Evolutionary conservation across 2,113 vertebrate species (phyloP), one percentile per base, ranked within the genome.

Genomic region (Scatophagus argus): DNA sequence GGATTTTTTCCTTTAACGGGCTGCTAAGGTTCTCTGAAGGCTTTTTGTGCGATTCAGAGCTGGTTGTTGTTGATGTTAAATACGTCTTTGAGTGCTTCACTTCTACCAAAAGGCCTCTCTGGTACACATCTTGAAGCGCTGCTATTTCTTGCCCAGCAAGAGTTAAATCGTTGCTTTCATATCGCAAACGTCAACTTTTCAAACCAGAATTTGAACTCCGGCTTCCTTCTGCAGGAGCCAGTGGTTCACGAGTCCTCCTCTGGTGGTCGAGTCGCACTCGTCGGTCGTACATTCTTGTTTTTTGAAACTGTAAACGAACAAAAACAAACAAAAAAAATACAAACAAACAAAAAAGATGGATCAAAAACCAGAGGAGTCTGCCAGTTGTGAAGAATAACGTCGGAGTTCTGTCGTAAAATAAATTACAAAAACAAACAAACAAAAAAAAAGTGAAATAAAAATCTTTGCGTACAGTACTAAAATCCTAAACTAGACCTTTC

Each of bases 361-460:
- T 88, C 21, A 90, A 91, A 85, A 87, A 93, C 87, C 85, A 87
- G 90, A 93, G 85, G 81, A 93, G 91, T 87, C 86, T 43, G 87
- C 66, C 82, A 73, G 91, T 77, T 86, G 79, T 88, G 88, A 91
- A 93, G 70, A 94, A 94, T 56, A 93, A 94, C 90, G 85, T 93
- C 80, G 93, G 88, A 94, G 92, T 93, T 95, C 92, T 84, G 91
- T 91, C 94, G 94, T 96, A 95, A 87, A 98, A 97, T 98, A 99
- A 97, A 93, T 98, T 98, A 97, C 94, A 94, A 95, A 89, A 89
- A n/a, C n/a, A n/a, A n/a, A n/a, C n/a, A n/a, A n/a, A n/a, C n/a
- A n/a, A n/a, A 47, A 43, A 81, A 89, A 89, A 51, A 36, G 52
- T 70, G 87, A 91, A 94, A 93, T 93, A 92, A 88, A 86, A 86